A percentile compares a stretch with the other conserved stretches of the same genome.
Evolutionary conservation across 2,113 vertebrate genomes (phyloP).

Genomic region (Salminus brasiliensis): DNA sequence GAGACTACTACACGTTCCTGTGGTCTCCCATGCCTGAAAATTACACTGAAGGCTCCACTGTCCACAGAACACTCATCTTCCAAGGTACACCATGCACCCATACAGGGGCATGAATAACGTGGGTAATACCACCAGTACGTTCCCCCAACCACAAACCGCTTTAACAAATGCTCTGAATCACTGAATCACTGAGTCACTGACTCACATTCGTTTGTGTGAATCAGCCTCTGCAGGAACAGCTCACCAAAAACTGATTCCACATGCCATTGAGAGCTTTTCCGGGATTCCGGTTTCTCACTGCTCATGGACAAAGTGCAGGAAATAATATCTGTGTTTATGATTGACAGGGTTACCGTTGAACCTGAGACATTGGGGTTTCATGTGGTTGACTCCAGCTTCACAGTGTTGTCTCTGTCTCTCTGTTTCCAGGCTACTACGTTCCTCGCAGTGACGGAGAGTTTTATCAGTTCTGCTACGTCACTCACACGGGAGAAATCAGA

Average conservation of each 20-base stretch:
- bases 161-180: neutral
- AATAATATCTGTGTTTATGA: neutral
- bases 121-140: neutral
- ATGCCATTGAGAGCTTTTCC: neutral
- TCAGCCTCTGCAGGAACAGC: neutral
- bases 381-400: too few species aligned
- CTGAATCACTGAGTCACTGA: neutral
- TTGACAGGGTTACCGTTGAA: neutral
- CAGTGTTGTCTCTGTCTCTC: neutral
- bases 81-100: slow-evolving; percentile 80
- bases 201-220: neutral
- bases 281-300: neutral
- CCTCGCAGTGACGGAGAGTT: slow-evolving; percentile 98
- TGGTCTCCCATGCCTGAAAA: slow-evolving; percentile 96
- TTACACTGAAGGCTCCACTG: slow-evolving; percentile 86
- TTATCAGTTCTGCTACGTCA: slow-evolving; percentile 99
- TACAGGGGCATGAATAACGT: neutral
- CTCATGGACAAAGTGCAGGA: neutral
- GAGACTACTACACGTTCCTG: slow-evolving; percentile 97
- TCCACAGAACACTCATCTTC: slow-evolving; percentile 90
- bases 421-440: slow-evolving; percentile 88
- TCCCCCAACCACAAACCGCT: neutral
- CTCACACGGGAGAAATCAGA: slow-evolving; percentile 93
- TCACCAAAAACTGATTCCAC: neutral
- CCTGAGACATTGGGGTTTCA: too few species aligned